Percentiles rank a stretch among this genome's conserved stretches.
Conservation (phyloP, 2,113 vertebrate species). For the Amphiprion ocellaris region DNA sequence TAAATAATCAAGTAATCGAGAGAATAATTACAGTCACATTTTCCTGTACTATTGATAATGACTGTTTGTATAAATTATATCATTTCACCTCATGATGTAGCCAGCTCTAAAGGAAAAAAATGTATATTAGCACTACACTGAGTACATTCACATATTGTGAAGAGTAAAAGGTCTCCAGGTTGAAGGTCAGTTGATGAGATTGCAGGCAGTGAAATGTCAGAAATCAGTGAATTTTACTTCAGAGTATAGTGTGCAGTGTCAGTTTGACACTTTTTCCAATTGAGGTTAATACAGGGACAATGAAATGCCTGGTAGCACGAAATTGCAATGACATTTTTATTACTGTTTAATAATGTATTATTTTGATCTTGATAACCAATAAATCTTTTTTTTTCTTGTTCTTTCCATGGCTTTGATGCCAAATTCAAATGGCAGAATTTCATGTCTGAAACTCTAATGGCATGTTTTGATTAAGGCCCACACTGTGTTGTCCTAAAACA, state of each 20-base stretch:
- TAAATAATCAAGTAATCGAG: neutral
- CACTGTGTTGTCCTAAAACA: no score
- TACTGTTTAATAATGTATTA: neutral
- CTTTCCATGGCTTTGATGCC: neutral
- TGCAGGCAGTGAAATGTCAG: constrained; percentile 33
- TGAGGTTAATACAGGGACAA: constrained; percentile 36
- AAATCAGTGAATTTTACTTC: neutral
- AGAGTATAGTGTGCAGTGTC: neutral
- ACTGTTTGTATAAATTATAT: neutral
- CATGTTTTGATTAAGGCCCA: neutral
- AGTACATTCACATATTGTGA: constrained; percentile 5
- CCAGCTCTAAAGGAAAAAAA: neutral
- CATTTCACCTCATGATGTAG: neutral
- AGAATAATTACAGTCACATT: neutral
- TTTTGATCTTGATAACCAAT: no score
- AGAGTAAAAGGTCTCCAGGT: constrained; percentile 5
- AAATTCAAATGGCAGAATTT: constrained; percentile 1
- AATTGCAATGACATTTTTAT: constrained; percentile 30
- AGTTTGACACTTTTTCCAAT: constrained; percentile 24
- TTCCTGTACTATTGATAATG: neutral
- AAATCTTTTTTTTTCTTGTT: no score
- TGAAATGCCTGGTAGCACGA: neutral
- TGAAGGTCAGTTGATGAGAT: constrained; percentile 42
- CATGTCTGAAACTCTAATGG: neutral
- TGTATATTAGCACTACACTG: neutral